A percentile compares a stretch with the other conserved stretches of the same genome.
phyloP scores from a whole-genome alignment of 2,797 vertebrate genomes.

The Melanotaenia boesemani region DNA sequence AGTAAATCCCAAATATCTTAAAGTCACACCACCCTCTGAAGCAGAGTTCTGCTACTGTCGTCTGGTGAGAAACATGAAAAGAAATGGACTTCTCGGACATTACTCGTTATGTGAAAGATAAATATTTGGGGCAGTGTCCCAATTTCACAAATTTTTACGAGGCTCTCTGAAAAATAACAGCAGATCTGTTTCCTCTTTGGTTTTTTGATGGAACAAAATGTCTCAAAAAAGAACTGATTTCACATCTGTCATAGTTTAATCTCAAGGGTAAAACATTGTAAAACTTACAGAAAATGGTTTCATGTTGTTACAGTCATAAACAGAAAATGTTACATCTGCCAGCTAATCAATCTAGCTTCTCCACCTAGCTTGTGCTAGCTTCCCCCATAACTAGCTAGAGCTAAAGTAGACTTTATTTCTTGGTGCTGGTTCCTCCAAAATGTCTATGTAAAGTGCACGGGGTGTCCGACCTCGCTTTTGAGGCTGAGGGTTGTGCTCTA shows the following conservation, averaged over 20 bases:
- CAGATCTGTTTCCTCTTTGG: no score
- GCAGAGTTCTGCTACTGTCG: neutral
- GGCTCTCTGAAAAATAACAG: neutral
- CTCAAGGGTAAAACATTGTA: neutral
- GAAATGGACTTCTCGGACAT: neutral
- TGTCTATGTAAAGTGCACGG: no score
- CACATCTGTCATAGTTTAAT: neutral
- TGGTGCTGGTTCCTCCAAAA: no score
- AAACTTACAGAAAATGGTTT: neutral
- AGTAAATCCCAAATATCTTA: no score
- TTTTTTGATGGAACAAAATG: neutral
- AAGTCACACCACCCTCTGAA: no score
- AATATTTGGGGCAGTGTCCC: neutral
- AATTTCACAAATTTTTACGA: neutral
- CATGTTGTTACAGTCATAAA: neutral
- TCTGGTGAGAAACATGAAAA: neutral
- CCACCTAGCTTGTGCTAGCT: neutral
- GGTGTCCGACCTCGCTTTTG: no score
- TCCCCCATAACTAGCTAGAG: no score
- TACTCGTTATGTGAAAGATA: neutral
- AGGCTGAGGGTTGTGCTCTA: no score
- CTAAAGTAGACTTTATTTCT: no score
- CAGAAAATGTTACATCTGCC: neutral
- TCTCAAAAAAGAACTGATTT: neutral
- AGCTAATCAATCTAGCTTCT: neutral